These are phyloP conservation scores for Anthoptus insignis DNA, from an alignment of 2,888 invertebrate genomes.

Conservation along the genomic window DNA sequence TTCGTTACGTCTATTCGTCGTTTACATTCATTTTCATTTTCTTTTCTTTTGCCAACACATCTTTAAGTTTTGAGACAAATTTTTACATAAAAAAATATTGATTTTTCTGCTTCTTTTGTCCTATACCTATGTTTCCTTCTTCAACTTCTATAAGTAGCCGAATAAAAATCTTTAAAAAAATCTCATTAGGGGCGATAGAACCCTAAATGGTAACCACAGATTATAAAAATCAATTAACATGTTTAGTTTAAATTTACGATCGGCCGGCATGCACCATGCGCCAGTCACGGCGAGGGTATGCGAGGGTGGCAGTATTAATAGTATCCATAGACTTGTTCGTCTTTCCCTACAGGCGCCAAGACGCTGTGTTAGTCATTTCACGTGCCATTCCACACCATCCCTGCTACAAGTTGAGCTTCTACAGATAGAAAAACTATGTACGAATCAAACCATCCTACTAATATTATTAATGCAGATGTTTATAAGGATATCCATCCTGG, in stretches of 20 bases:
- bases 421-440: not conserved
- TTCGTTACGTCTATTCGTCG: no score
- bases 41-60: no score
- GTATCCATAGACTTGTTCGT: conserved; percentile 48
- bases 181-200: no score
- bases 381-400: conserved; percentile 5
- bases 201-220: not conserved
- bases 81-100: no score
- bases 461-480: no score
- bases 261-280: conserved; percentile 25
- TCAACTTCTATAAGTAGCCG: not conserved
- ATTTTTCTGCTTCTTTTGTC: no score
- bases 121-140: no score
- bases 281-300: conserved; percentile 62
- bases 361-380: conserved; percentile 25
- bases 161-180: no score
- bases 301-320: conserved; percentile 68
- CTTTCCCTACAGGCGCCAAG: conserved; percentile 26
- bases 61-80: no score
- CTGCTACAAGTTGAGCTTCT: not conserved
- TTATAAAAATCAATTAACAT: conserved; percentile 55
- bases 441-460: no score
- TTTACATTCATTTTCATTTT: no score
- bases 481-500: no score
- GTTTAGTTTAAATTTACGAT: conserved; percentile 57